These are phyloP conservation scores for Schizotus pectinicornis DNA, from an alignment of 2,888 invertebrate species.

Conservation along the genomic window DNA sequence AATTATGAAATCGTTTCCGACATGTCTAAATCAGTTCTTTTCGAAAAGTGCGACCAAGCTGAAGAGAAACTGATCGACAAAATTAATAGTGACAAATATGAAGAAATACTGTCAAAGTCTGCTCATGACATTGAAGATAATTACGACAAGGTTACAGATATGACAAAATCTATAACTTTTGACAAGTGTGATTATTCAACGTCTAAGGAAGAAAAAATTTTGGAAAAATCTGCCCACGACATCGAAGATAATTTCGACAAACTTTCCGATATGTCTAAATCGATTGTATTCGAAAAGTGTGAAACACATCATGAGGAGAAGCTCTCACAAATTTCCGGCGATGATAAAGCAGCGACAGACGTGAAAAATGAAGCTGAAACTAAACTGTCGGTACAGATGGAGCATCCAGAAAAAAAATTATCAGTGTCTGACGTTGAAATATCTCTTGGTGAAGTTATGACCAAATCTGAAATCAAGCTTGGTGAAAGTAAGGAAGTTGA, in stretches of 20 bases:
- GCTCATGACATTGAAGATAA: background rate
- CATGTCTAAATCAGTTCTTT: conserved; percentile 28
- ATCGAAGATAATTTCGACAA: conserved; percentile 6
- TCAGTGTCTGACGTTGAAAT: conserved; percentile 46
- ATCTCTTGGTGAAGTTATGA: conserved; percentile 3
- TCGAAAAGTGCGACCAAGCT: conserved; percentile 29
- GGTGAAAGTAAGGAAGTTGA: conserved; percentile 15
- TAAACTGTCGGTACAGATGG: background rate
- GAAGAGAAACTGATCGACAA: background rate
- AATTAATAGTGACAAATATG: conserved; percentile 33
- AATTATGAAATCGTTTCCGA: conserved; percentile 31
- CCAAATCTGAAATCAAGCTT: background rate
- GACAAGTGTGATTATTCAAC: conserved; percentile 21
- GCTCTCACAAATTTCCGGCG: background rate
- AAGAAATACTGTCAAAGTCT: conserved; percentile 14
- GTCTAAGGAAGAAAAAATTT: conserved; percentile 6
- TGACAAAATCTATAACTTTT: conserved; percentile 14
- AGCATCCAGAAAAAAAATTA: conserved; percentile 35
- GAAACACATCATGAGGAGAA: too few relatives aligned
- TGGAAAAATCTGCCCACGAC: conserved; percentile 1
- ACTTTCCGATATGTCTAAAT: conserved; percentile 17
- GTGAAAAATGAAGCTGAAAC: conserved; percentile 2
- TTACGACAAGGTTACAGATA: conserved; percentile 4
- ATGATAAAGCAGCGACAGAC: conserved; percentile 17
- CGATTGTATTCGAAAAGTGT: conserved; percentile 8